These are phyloP conservation scores for Carlito syrichta DNA, from an alignment of 2,113 vertebrate genomes.

Conservation along the genomic window DNA sequence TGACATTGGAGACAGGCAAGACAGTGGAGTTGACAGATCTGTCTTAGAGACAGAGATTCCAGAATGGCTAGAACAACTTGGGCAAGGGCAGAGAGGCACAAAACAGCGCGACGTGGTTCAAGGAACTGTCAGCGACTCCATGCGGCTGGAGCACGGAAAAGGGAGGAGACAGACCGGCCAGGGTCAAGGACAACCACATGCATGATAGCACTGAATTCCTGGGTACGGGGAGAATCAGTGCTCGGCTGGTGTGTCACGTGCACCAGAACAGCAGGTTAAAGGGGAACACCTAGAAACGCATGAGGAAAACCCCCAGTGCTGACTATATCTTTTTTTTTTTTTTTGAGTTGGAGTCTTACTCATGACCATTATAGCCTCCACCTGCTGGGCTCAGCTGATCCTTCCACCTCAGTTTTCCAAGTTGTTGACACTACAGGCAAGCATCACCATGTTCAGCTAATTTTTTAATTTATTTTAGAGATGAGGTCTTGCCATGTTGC, in stretches of 20 bases:
- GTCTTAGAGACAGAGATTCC: background rate
- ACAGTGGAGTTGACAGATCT: fast-evolving
- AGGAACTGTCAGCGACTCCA: background rate
- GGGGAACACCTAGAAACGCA: background rate
- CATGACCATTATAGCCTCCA: too few species aligned
- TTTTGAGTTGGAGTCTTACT: too few species aligned
- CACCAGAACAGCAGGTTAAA: background rate
- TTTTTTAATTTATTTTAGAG: too few species aligned
- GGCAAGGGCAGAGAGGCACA: background rate
- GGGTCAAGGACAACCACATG: background rate
- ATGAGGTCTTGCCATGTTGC: too few species aligned
- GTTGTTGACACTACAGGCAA: too few species aligned
- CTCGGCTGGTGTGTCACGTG: fast-evolving
- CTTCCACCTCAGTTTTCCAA: too few species aligned
- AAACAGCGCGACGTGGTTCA: fast-evolving
- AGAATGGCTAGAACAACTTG: background rate
- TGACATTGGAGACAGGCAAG: background rate
- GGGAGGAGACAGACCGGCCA: background rate
- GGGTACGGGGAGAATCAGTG: background rate
- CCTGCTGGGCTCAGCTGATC: too few species aligned
- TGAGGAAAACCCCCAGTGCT: background rate
- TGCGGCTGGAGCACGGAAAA: fast-evolving
- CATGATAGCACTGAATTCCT: fast-evolving
- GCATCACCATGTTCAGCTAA: too few species aligned
- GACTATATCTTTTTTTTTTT: too few species aligned